Conservation (phyloP, 2,113 vertebrate species). For the Charadrius vociferus region DNA sequence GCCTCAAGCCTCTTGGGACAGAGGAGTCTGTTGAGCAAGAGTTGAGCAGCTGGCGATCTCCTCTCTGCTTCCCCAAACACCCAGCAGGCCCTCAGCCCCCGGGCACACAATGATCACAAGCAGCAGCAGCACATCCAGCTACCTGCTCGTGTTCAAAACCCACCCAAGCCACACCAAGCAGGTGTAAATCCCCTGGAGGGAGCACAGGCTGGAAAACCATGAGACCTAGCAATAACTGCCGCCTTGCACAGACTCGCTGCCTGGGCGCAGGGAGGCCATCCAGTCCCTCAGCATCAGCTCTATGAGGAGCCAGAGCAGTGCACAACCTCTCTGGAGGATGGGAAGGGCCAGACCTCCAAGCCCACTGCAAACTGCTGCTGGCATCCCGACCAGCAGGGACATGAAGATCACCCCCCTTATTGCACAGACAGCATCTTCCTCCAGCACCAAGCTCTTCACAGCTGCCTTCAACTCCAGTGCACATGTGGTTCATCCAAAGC, state of each 20-base stretch:
- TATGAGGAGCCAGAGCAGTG: not conserved
- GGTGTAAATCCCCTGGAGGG: not conserved
- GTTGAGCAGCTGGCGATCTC: not conserved
- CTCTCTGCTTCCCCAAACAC: not conserved
- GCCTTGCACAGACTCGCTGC: not conserved
- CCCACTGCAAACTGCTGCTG: not conserved
- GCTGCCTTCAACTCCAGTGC: not conserved
- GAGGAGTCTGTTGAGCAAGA: not conserved
- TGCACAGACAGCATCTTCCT: not conserved
- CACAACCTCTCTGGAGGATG: not conserved
- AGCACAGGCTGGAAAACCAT: not conserved
- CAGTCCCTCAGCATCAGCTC: not conserved
- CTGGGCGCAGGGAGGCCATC: not conserved
- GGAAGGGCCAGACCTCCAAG: not conserved
- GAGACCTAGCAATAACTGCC: not conserved
- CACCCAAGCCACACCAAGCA: fast-evolving
- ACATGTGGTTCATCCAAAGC: fast-evolving
- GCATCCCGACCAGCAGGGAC: not conserved
- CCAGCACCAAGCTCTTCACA: not conserved
- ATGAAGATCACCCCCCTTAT: not conserved
- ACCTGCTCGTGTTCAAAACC: not conserved
- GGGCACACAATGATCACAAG: not conserved
- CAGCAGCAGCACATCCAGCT: not conserved
- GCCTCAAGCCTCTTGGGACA: not conserved
- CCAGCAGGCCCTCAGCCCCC: not conserved